Conservation (phyloP, 2,113 vertebrate genomes). For the Rhinoptilus africanus region DNA sequence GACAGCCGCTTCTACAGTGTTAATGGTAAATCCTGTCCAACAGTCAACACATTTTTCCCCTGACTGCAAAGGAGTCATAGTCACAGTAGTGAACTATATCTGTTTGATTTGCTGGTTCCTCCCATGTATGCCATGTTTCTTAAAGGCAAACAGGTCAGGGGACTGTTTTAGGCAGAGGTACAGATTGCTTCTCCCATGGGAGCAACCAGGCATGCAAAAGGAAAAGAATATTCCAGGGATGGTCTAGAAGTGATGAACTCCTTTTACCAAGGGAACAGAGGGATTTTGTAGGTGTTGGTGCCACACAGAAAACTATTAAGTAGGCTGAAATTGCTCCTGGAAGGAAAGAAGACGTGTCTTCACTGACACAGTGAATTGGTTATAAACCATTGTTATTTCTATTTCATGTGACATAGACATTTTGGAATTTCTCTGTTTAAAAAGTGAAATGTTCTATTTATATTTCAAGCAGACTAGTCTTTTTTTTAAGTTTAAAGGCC, state of each 20-base stretch:
- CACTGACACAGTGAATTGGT: background rate
- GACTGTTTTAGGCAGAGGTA: background rate
- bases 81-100: background rate
- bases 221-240: background rate
- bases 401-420: background rate
- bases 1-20: background rate
- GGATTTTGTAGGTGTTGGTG: background rate
- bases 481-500: background rate
- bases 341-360: background rate
- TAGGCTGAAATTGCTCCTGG: background rate
- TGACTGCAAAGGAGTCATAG: background rate
- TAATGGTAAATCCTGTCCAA: background rate
- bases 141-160: background rate
- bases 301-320: background rate
- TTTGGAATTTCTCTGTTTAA: background rate
- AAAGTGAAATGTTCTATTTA: background rate
- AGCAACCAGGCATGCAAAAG: background rate
- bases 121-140: background rate
- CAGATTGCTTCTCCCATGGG: background rate
- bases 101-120: background rate
- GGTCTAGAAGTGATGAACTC: background rate
- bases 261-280: background rate
- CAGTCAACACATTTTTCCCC: background rate
- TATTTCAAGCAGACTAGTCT: background rate
- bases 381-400: background rate